A percentile compares a stretch with the other conserved stretches of the same genome.
phyloP scores from a whole-genome alignment of 1,140 invertebrate species.

The Thalassaphorura encarpata region DNA sequence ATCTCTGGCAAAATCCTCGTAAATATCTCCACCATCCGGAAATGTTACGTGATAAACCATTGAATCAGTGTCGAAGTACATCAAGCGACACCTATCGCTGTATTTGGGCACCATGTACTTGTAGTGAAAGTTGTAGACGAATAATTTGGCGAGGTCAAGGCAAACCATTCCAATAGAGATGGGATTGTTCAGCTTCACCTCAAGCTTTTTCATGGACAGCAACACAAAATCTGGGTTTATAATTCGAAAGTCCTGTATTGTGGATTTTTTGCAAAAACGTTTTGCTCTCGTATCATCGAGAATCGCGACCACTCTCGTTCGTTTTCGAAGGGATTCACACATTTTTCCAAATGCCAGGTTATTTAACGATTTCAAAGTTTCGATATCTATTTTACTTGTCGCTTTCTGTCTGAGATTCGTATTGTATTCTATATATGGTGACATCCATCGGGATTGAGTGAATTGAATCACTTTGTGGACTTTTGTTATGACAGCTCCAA shows the following conservation, averaged over 20 bases:
- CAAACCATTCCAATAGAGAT: constrained; percentile 39
- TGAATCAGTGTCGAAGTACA: constrained; percentile 35
- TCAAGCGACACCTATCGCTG: constrained; percentile 30
- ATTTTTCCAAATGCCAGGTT: constrained; percentile 42
- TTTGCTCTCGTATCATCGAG: too few species aligned
- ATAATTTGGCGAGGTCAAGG: constrained; percentile 38
- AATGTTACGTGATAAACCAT: background rate
- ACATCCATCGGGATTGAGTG: constrained; percentile 6
- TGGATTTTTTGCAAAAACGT: too few species aligned
- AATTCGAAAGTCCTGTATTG: too few species aligned
- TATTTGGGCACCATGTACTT: constrained; percentile 20
- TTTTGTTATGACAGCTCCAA: constrained; percentile 8
- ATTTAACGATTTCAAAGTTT: constrained; percentile 42
- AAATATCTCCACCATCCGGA: background rate
- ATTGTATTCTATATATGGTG: constrained; percentile 9
- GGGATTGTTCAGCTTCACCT: constrained; percentile 38
- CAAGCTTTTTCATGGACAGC: constrained; percentile 34
- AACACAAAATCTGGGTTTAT: too few species aligned
- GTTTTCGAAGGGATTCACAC: too few species aligned
- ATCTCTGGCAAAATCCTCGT: background rate
- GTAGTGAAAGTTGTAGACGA: constrained; percentile 34
- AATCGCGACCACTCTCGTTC: too few species aligned
- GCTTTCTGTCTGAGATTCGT: constrained; percentile 34
- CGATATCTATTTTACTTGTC: constrained; percentile 39
- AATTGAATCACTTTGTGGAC: constrained; percentile 14